A percentile compares a stretch with the other conserved stretches of the same genome.
phyloP scores from a whole-genome alignment of 2,797 vertebrate species.

The Otus scops region DNA sequence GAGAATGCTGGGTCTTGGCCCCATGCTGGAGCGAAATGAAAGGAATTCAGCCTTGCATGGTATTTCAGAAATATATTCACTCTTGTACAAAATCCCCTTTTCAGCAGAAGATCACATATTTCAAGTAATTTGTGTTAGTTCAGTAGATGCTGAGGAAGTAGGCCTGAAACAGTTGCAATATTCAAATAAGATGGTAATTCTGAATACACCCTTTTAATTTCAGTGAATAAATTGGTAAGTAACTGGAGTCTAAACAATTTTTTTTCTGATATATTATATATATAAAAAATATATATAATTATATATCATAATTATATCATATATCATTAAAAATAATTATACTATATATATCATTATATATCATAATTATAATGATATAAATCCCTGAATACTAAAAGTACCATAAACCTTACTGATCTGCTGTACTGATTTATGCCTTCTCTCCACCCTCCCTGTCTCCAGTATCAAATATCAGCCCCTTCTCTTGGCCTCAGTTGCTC shows the following conservation, averaged over 20 bases:
- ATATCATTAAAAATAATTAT: too few relatives aligned
- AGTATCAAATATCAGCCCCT: neutral
- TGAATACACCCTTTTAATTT: neutral
- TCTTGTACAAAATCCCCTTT: neutral
- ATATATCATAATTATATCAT: too few relatives aligned
- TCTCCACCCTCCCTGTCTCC: neutral
- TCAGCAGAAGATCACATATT: neutral
- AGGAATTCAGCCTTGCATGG: neutral
- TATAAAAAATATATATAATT: too few relatives aligned
- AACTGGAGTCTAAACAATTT: neutral
- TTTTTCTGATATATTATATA: neutral
- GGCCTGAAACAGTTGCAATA: neutral
- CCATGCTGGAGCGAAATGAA: neutral
- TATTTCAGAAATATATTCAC: neutral
- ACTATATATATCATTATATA: too few relatives aligned
- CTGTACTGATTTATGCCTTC: neutral
- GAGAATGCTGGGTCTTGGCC: neutral
- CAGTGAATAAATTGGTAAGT: neutral
- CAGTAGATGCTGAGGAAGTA: neutral
- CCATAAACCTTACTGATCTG: neutral
- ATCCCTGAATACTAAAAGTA: neutral
- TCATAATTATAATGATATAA: neutral
- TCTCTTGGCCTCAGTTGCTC: neutral
- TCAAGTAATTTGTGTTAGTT: neutral
- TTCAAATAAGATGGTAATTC: neutral